Conservation (phyloP, 2,797 vertebrate genomes). For the Lithobates pipiens region DNA sequence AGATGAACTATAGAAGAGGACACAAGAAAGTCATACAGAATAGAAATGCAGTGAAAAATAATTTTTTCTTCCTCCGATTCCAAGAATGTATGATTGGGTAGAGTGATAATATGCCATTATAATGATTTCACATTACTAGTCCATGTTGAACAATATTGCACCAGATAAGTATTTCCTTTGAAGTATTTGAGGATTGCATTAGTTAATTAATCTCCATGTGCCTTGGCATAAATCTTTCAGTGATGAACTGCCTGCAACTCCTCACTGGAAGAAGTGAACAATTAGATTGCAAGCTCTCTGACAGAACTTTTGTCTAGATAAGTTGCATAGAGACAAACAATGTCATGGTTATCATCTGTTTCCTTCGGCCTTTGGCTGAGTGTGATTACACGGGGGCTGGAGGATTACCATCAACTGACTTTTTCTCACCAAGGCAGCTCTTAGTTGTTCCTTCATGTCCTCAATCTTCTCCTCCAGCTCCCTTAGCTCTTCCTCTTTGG, state of each 20-base stretch:
- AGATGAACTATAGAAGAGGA: background rate
- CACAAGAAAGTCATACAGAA: background rate
- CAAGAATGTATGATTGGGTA: background rate
- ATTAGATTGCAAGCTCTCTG: slow-evolving; percentile 28
- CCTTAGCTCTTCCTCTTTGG: slow-evolving; percentile 78
- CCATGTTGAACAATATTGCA: background rate
- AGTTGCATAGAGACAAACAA: background rate
- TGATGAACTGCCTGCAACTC: slow-evolving; percentile 29
- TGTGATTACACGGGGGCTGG: slow-evolving; percentile 64
- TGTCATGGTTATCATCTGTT: slow-evolving; percentile 37
- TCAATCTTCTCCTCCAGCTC: slow-evolving; percentile 83
- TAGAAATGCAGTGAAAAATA: background rate
- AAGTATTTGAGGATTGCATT: background rate
- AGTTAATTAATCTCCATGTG: slow-evolving; percentile 10
- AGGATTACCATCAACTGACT: slow-evolving; percentile 80
- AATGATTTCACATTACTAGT: background rate
- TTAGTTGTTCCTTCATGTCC: slow-evolving; percentile 79
- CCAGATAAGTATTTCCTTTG: background rate
- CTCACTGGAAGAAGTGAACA: slow-evolving; percentile 25
- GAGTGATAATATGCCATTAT: background rate
- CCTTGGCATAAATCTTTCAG: slow-evolving; percentile 17
- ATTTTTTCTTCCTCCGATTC: background rate
- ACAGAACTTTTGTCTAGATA: background rate
- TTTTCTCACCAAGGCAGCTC: slow-evolving; percentile 77
- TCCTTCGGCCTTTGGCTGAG: slow-evolving; percentile 17